Base-by-base conservation (phyloP, 2,797 vertebrate species). In the Ptychobarbus kaznakovi region DNA sequence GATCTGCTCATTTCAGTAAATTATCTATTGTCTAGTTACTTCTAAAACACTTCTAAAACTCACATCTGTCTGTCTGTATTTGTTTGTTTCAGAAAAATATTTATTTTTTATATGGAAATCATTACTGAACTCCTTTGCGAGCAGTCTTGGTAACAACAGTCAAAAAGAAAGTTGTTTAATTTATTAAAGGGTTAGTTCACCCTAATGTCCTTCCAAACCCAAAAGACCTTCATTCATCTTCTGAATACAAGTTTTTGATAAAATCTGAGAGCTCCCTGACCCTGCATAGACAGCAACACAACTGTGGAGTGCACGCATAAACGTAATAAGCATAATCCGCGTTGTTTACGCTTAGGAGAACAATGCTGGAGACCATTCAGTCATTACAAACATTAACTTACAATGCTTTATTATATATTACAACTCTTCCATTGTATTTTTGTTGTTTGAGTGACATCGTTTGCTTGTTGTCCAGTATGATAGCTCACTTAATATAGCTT, bases 401-500 rank as follows among this genome's bases (percentile, higher is more conserved):
- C n/a, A 28, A 32, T 65, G 40, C n/a, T 79, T 61, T 16, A 22
- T 65, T 13, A 32, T 15, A 7, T 49, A 18, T 44, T 63, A 12
- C 38, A 18, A 65, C 8, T 28, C 6, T 65, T 32, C 28, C 3
- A 6, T 65, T 65, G 61, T 16, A 15, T 65, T 16, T 8, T 65
- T 13, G 61, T 63, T 15, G 25, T 65, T 18, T 32, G 16, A 20
- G 18, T 49, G 40, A 49, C 40, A n/a, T 49, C 4, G 18, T 82
- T 44, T 28, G 49, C 13, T 22, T 76, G 4, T 18, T 28, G 61
- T 63, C 58, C 42, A 6, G n/a, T 32, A 32, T 44, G 15, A 65
- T 28, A 65, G 77, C 58, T 80, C 25, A 49, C 13, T 63, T n/a
- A 46, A 73, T 61, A 46, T 15, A 74, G 56, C 72, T 40, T 32